Evolutionary conservation across 2,797 vertebrate species (phyloP).

Genomic region (Premnoplex brunnescens): DNA sequence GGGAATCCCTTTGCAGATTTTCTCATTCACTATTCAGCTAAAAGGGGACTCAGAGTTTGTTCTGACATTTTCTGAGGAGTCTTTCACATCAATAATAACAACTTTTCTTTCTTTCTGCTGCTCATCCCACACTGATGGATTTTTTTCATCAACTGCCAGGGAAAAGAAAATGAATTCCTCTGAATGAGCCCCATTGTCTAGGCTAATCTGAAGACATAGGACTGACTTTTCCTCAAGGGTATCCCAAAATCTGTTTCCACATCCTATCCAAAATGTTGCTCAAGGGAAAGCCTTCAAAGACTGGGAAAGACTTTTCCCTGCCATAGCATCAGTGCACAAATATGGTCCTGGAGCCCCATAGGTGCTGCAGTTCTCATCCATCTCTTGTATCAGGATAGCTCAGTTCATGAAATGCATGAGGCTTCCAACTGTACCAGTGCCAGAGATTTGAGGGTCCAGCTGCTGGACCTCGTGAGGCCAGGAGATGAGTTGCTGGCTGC

Average conservation of each 20-base stretch:
- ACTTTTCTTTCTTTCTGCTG: not conserved
- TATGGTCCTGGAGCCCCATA: not conserved
- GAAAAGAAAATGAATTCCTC: not conserved
- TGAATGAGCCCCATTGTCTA: not conserved
- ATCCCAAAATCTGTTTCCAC: not conserved
- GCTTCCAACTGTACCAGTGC: fast-evolving
- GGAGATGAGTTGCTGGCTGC: not conserved
- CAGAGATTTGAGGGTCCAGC: not conserved
- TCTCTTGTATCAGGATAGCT: not conserved
- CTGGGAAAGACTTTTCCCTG: not conserved
- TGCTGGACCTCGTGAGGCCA: not conserved
- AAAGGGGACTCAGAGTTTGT: not conserved
- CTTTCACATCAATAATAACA: not conserved
- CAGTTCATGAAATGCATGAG: not conserved
- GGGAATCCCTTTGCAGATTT: not conserved
- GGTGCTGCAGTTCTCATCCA: not conserved
- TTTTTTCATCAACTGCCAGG: not conserved
- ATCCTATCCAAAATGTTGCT: not conserved
- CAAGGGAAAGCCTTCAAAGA: not conserved
- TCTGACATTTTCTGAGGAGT: not conserved
- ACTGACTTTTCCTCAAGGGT: not conserved
- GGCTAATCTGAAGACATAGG: not conserved
- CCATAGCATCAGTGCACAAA: not conserved
- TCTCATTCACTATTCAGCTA: not conserved
- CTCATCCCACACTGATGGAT: not conserved